Conservation (phyloP, 2,113 vertebrate genomes). For the Arenaria interpres region DNA sequence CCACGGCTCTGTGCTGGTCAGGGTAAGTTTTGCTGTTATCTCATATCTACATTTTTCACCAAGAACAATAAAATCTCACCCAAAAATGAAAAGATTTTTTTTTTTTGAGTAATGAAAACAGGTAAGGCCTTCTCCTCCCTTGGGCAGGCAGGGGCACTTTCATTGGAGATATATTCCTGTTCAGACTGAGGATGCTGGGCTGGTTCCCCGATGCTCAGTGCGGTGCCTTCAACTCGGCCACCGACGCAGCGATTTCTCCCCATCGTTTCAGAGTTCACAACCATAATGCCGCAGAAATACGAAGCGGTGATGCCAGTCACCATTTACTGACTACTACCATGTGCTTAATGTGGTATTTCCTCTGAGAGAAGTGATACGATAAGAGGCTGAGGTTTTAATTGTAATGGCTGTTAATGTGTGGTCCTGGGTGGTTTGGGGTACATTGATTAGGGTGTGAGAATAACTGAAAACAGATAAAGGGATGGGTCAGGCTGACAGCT, state of each 20-base stretch:
- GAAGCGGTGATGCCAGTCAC: background rate
- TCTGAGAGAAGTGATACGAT: background rate
- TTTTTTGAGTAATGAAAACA: background rate
- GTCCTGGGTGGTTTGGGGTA: background rate
- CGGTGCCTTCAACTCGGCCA: background rate
- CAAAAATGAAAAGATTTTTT: background rate
- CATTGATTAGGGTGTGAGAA: background rate
- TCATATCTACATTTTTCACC: background rate
- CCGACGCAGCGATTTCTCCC: fast-evolving
- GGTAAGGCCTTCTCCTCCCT: background rate
- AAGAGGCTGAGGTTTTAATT: background rate
- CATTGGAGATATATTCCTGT: background rate
- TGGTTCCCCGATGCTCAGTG: background rate
- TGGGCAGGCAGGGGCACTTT: background rate
- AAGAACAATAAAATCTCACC: background rate
- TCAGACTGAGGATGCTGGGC: background rate
- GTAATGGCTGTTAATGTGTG: background rate
- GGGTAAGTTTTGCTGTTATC: background rate
- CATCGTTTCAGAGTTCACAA: background rate
- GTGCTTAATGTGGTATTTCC: background rate
- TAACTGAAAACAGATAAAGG: background rate
- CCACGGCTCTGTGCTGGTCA: background rate
- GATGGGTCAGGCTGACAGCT: background rate
- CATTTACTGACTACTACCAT: background rate
- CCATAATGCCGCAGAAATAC: background rate